phyloP scores from a whole-genome alignment of 2,797 vertebrate genomes.

The Echeneis naucrates region DNA sequence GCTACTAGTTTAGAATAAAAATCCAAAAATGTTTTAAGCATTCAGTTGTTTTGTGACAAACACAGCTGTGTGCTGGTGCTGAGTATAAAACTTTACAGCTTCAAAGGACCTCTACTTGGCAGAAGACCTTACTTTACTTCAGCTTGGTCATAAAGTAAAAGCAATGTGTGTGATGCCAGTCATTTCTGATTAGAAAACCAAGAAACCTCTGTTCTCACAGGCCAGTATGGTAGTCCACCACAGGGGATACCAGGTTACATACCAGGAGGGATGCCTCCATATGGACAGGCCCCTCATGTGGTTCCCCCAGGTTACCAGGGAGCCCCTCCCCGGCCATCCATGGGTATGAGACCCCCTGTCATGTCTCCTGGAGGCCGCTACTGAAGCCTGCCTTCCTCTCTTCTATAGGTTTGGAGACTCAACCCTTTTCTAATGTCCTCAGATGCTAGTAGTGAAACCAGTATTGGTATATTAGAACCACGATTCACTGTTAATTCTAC shows the following conservation, averaged over 20 bases:
- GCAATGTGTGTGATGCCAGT: neutral
- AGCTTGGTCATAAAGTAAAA: neutral
- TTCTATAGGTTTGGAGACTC: constrained; percentile 92
- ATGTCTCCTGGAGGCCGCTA: constrained; percentile 97
- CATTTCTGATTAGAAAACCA: neutral
- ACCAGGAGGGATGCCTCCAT: constrained; percentile 91
- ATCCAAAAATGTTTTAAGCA: neutral
- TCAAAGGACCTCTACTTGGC: neutral
- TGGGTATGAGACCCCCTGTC: constrained; percentile 95
- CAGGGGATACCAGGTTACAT: constrained; percentile 94
- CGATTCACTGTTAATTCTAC: constrained; percentile 53
- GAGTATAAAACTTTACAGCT: neutral
- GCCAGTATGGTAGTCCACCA: constrained; percentile 92
- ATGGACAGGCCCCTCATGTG: constrained; percentile 92
- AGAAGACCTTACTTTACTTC: neutral
- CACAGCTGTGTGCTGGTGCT: neutral
- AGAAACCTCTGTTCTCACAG: constrained; percentile 72
- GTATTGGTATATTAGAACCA: constrained; percentile 62
- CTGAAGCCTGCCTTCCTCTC: constrained; percentile 88
- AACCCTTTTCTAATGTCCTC: constrained; percentile 95
- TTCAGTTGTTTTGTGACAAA: neutral
- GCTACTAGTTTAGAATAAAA: neutral
- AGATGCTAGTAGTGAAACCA: constrained; percentile 90
- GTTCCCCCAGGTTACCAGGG: constrained; percentile 91
- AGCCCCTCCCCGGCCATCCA: constrained; percentile 85